Evolutionary conservation across 1,140 invertebrate genomes (phyloP), one percentile per base, ranked within the genome.

Genomic region (Polyergus mexicanus): DNA sequence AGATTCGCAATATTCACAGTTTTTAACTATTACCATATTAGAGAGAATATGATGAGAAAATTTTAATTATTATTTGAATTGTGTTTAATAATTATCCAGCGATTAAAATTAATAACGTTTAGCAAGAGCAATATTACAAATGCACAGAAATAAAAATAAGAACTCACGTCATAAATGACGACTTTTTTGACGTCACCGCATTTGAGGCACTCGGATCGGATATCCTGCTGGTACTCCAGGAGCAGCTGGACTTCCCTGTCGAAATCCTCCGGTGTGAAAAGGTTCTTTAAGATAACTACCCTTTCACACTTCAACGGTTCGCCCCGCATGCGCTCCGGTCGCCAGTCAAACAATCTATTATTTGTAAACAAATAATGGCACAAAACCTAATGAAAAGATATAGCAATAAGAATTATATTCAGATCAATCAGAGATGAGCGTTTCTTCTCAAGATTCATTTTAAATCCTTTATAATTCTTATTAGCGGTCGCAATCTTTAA

Each of bases 161-260:
- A 83, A 96, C 97, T 97, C 95, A 98, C 97, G 96, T 99, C 99
- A 95, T 98, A 99, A 47, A 99, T 96, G 3, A 97, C 96, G 54
- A 99, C 97, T 96, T 99, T 99, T 84, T 97, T 97, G 0, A 99
- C 98, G 80, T 97, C 97, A 2, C 99, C 99, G 95, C 98, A 99
- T 95, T 99, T 99, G 13, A 95, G 92, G 94, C 98, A 98, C 94
- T 99, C 98, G 68, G 98, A 97, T 80, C 98, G 95, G 68, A 99
- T 95, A 92, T 99, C 98, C 87, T 98, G 97, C 92, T 99, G 97
- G 92, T 98, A 98, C 91, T 99, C 98, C 66, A 99, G 95, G 72
- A 99, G 98, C 28, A 99, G 94, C 25, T 97, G 96, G 0, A 99
- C 98, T 88, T 99, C 97, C 78, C 97, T 96, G 95, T 99, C 98